Conservation (phyloP, 2,888 invertebrate genomes). For the Leucoma salicis region DNA sequence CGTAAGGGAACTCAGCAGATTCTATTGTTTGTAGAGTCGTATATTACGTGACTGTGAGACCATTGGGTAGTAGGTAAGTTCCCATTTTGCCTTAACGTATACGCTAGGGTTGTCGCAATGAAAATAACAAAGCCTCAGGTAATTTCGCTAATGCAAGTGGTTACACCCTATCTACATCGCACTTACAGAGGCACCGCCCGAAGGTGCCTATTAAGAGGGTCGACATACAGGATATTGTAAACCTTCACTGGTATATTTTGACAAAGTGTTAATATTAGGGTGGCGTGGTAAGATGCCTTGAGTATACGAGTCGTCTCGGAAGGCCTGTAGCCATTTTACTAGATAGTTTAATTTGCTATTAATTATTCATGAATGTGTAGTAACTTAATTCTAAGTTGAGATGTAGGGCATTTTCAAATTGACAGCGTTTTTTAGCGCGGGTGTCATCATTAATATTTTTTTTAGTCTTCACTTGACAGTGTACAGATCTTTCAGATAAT, state of each 20-base stretch:
- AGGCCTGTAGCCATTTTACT: conserved; percentile 15
- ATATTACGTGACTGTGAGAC: conserved; percentile 27
- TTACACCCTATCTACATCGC: conserved; percentile 76
- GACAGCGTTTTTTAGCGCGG: too few species aligned
- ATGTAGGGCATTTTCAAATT: too few species aligned
- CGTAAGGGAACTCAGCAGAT: conserved; percentile 15
- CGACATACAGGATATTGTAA: conserved; percentile 61
- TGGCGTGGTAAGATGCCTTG: conserved; percentile 38
- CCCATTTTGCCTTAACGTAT: conserved; percentile 45
- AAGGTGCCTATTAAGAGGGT: conserved; percentile 76
- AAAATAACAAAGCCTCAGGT: conserved; percentile 79
- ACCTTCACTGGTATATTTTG: conserved; percentile 64
- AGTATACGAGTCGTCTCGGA: conserved; percentile 37
- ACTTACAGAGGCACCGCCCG: conserved; percentile 62
- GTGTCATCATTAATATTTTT: too few species aligned
- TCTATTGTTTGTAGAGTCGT: conserved; percentile 15
- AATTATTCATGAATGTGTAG: too few species aligned
- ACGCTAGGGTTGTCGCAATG: conserved; percentile 66
- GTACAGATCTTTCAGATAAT: too few species aligned
- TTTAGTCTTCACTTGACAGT: too few species aligned
- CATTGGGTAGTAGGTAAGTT: conserved; percentile 26
- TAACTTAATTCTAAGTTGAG: too few species aligned
- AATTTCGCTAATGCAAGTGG: conserved; percentile 82
- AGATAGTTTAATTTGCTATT: conserved; percentile 3
- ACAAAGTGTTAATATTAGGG: conserved; percentile 65